Percentiles rank a stretch among this genome's conserved stretches.
Evolutionary conservation across 1,140 invertebrate species (phyloP).

Genomic region (Portunus trituberculatus): DNA sequence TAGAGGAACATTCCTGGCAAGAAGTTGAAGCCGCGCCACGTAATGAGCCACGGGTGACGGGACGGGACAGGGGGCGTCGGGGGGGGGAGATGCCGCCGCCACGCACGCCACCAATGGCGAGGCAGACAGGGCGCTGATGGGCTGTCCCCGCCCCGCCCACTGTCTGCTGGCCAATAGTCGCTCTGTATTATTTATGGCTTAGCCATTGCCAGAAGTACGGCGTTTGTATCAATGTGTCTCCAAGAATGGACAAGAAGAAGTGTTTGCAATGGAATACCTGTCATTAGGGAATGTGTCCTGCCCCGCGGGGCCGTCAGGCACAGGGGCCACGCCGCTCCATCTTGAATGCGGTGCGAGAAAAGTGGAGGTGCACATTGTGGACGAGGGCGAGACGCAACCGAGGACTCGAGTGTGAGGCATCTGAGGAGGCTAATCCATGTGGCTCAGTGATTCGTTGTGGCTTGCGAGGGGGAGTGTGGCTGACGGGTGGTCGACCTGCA

Average conservation of each 20-base stretch:
- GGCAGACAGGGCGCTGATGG: slow-evolving; percentile 44
- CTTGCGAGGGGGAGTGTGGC: background rate
- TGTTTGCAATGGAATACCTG: background rate
- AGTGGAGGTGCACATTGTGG: background rate
- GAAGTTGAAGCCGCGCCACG: slow-evolving; percentile 68
- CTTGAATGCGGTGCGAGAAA: background rate
- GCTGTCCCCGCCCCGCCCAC: slow-evolving; percentile 55
- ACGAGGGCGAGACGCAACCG: slow-evolving; percentile 51
- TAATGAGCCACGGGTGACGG: slow-evolving; percentile 54
- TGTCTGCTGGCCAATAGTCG: slow-evolving; percentile 58
- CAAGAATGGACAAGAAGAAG: background rate
- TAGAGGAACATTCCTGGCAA: slow-evolving; percentile 64
- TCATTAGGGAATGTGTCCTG: background rate
- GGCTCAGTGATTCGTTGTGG: slow-evolving; percentile 63
- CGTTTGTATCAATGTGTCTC: background rate
- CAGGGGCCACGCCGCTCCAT: background rate
- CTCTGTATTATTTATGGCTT: slow-evolving; percentile 58
- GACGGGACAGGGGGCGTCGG: slow-evolving; percentile 35
- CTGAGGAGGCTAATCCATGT: slow-evolving; percentile 72
- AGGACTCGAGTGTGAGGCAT: slow-evolving; percentile 57
- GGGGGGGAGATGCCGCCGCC: background rate
- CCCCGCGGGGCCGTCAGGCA: background rate
- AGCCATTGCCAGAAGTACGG: slow-evolving; percentile 60
- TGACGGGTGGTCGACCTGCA: background rate
- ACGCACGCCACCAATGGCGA: slow-evolving; percentile 52